Percentiles rank a stretch among this genome's conserved stretches.
Conservation (phyloP, 2,888 invertebrate species). For the Phytoseiulus persimilis region DNA sequence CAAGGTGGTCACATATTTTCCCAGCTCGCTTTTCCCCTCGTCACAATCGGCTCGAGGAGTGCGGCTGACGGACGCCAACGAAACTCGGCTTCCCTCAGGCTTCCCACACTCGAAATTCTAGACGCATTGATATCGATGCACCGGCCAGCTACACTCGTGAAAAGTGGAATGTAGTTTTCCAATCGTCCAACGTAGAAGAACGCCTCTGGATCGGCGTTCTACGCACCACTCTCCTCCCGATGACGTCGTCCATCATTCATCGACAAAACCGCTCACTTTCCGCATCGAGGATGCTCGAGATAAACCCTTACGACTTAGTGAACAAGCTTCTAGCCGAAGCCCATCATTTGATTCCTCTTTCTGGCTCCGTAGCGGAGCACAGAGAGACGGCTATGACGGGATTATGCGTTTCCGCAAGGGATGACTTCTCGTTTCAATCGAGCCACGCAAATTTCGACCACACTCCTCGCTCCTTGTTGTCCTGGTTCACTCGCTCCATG, state of each 20-base stretch:
- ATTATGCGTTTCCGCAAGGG: too few relatives aligned
- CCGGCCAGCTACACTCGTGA: not conserved
- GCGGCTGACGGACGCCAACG: not conserved
- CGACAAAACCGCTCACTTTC: not conserved
- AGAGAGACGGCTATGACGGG: too few relatives aligned
- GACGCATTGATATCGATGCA: not conserved
- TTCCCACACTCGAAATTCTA: not conserved
- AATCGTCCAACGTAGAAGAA: not conserved
- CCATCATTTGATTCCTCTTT: too few relatives aligned
- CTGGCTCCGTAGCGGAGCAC: too few relatives aligned
- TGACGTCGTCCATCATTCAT: not conserved
- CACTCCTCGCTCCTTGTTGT: too few relatives aligned
- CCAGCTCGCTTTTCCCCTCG: not conserved
- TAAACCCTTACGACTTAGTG: not conserved
- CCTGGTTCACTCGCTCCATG: too few relatives aligned
- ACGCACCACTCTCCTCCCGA: not conserved
- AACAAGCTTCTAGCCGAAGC: too few relatives aligned
- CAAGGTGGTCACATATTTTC: not conserved
- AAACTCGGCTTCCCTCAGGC: not conserved
- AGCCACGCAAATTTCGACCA: too few relatives aligned
- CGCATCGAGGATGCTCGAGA: not conserved
- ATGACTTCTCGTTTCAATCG: too few relatives aligned
- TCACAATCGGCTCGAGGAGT: not conserved
- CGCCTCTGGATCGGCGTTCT: not conserved
- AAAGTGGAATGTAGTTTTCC: too few relatives aligned